Evolutionary conservation across 2,113 vertebrate species (phyloP).

Genomic region (Colius striatus): DNA sequence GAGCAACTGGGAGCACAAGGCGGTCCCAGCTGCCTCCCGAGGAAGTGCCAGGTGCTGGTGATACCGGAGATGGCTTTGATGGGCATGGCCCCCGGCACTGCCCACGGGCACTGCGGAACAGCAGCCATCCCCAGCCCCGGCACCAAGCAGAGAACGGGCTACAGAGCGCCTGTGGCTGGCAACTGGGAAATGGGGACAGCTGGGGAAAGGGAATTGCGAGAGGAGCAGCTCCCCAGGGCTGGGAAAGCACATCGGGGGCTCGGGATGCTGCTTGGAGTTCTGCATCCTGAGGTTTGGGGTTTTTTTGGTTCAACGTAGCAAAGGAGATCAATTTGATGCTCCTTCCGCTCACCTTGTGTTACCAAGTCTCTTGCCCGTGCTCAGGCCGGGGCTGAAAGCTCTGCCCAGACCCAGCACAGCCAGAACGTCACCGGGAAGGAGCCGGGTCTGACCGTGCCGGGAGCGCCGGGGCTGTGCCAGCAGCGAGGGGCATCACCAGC

Average conservation of each 20-base stretch:
- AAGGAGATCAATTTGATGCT: background rate
- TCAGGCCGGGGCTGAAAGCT: background rate
- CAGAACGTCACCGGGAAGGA: background rate
- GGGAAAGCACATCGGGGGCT: background rate
- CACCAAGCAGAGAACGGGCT: background rate
- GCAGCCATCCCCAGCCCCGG: background rate
- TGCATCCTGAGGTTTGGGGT: accelerated
- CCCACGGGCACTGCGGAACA: background rate
- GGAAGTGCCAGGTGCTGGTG: background rate
- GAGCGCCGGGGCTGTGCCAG: background rate
- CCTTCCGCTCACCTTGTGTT: background rate
- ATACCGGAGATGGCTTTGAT: background rate
- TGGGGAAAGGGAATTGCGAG: background rate
- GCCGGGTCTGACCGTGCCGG: background rate
- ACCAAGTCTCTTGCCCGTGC: accelerated
- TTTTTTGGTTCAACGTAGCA: background rate
- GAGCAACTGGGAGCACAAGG: background rate
- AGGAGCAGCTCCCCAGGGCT: background rate
- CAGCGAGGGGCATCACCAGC: background rate
- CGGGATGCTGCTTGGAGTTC: background rate
- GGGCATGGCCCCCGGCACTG: background rate
- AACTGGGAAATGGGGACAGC: accelerated
- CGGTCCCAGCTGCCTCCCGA: background rate
- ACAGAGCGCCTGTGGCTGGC: background rate
- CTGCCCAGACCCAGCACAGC: background rate